phyloP scores from a whole-genome alignment of 2,888 invertebrate species.

The Tanaodytes sp. region DNA sequence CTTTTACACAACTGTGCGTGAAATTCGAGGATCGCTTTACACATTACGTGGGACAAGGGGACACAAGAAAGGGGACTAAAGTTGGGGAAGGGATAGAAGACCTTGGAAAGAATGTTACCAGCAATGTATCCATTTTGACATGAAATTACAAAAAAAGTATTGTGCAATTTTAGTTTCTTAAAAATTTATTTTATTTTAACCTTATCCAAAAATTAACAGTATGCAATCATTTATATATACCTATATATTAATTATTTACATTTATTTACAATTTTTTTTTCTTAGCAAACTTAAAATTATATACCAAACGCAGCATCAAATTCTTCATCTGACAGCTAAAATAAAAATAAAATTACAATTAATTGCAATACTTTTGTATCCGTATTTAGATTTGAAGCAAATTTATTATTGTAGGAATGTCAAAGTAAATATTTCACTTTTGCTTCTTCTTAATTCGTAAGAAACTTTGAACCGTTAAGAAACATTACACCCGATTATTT shows the following conservation, averaged over 20 bases:
- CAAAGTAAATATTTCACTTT: no score
- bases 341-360: slow-evolving; percentile 44
- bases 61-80: slow-evolving; percentile 42
- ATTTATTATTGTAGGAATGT: no score
- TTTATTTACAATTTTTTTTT: no score
- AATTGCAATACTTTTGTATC: slow-evolving; percentile 4
- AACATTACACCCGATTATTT: no score
- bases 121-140: slow-evolving; percentile 15
- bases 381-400: neutral
- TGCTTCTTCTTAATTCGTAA: no score
- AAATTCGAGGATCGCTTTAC: slow-evolving; percentile 32
- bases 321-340: slow-evolving; percentile 73
- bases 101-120: slow-evolving; percentile 34
- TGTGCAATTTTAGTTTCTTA: neutral
- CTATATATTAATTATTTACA: no score
- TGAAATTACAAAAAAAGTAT: neutral
- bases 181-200: no score
- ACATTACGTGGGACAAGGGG: slow-evolving; percentile 23
- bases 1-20: slow-evolving; percentile 24
- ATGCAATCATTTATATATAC: no score
- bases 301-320: slow-evolving; percentile 73
- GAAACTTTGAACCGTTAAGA: no score
- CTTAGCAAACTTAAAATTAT: no score
- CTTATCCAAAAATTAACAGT: no score
- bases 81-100: slow-evolving; percentile 30